These are phyloP conservation scores for Picus viridis DNA, from an alignment of 2,797 vertebrate species.

Conservation along the genomic window DNA sequence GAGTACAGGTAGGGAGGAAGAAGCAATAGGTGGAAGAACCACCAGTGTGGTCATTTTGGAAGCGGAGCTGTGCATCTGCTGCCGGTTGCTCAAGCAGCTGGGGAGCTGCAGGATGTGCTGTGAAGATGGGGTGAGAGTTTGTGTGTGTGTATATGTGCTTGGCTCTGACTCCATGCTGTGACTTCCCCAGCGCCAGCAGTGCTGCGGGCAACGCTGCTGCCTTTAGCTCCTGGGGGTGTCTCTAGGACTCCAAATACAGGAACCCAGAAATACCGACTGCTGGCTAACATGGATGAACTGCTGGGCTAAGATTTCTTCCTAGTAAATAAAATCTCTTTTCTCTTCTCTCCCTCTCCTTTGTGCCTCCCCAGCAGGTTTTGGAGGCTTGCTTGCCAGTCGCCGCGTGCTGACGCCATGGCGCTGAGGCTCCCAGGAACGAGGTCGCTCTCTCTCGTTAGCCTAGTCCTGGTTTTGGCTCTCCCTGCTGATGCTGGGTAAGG, in stretches of 20 bases:
- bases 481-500: constrained; percentile 76
- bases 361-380: constrained; percentile 54
- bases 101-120: not conserved
- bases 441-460: not conserved
- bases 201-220: not conserved
- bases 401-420: constrained; percentile 63
- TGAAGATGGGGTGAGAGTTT: not conserved
- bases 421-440: not conserved
- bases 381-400: not conserved
- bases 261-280: not conserved
- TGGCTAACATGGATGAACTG: not conserved
- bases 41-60: not conserved
- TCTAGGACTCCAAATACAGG: not conserved
- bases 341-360: not conserved
- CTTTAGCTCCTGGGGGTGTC: not conserved
- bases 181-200: not conserved
- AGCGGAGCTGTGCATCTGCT: not conserved
- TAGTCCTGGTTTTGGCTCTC: constrained; percentile 63
- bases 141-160: fast-evolving
- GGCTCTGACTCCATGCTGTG: fast-evolving
- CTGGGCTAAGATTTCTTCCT: not conserved
- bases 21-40: not conserved
- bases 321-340: constrained; percentile 14
- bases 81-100: not conserved
- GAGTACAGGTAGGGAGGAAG: not conserved